Conservation (phyloP, 2,113 vertebrate genomes). For the Colaptes auratus region DNA sequence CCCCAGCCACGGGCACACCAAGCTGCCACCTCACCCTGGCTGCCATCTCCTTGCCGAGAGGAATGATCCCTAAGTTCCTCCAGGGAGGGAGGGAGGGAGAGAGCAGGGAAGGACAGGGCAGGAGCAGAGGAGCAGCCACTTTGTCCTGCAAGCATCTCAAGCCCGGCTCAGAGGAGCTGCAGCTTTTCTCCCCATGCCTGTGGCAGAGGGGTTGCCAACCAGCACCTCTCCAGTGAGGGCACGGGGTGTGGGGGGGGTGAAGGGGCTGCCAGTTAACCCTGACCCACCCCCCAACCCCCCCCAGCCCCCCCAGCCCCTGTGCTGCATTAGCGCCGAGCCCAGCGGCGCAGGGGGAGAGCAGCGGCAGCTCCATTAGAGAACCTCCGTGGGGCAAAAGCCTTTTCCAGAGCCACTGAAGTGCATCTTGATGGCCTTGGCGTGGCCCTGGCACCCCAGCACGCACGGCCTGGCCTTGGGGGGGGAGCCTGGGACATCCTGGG, state of each 20-base stretch:
- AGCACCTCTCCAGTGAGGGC: neutral
- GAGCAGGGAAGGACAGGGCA: neutral
- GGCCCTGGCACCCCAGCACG: neutral
- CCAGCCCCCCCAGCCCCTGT: neutral
- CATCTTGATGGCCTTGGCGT: neutral
- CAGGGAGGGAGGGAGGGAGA: too few relatives aligned
- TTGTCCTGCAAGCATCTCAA: neutral
- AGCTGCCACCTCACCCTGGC: accelerated
- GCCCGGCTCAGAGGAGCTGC: accelerated
- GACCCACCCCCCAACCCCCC: neutral
- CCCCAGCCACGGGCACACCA: accelerated
- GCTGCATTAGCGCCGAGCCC: neutral
- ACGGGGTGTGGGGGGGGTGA: neutral
- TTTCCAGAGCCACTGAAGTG: neutral
- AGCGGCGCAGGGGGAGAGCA: neutral
- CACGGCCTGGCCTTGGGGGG: accelerated
- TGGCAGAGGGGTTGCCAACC: neutral
- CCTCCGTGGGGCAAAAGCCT: neutral
- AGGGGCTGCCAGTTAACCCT: neutral
- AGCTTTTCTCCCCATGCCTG: accelerated
- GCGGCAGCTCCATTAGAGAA: neutral
- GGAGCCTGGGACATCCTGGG: accelerated
- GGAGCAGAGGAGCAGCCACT: accelerated
- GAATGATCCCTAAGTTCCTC: neutral
- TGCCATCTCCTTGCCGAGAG: neutral